Conservation (phyloP, 2,888 invertebrate species). For the Ametastegia equiseti region DNA sequence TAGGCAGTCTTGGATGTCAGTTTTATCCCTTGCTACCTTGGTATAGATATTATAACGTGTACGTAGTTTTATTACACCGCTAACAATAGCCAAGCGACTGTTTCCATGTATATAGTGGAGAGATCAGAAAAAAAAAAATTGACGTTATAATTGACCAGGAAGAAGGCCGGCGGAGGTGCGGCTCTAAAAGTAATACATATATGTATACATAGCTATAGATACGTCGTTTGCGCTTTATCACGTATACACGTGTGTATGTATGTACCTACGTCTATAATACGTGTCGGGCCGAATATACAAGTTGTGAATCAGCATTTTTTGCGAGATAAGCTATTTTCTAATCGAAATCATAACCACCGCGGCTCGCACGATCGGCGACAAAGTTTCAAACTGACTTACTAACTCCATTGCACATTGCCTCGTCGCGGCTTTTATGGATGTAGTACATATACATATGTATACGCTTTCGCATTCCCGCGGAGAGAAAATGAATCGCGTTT, state of each 20-base stretch:
- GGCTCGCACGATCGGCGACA: not conserved
- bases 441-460: not conserved
- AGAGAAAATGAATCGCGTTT: constrained; percentile 36
- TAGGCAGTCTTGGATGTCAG: constrained; percentile 33
- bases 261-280: too few species aligned
- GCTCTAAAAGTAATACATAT: not conserved
- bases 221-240: not conserved
- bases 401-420: not conserved
- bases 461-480: constrained; percentile 18
- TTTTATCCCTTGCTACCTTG: not conserved
- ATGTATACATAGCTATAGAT: too few species aligned
- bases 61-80: too few species aligned
- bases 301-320: constrained; percentile 23
- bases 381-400: not conserved
- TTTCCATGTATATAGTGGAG: not conserved
- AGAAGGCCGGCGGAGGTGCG: not conserved
- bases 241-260: too few species aligned
- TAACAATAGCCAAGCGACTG: not conserved
- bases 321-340: constrained; percentile 33
- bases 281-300: constrained; percentile 1
- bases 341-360: constrained; percentile 18
- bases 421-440: not conserved
- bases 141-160: constrained; percentile 7
- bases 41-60: too few species aligned
- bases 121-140: not conserved